Evolutionary conservation across 2,113 vertebrate genomes (phyloP).

Genomic region (Prunella fulvescens): DNA sequence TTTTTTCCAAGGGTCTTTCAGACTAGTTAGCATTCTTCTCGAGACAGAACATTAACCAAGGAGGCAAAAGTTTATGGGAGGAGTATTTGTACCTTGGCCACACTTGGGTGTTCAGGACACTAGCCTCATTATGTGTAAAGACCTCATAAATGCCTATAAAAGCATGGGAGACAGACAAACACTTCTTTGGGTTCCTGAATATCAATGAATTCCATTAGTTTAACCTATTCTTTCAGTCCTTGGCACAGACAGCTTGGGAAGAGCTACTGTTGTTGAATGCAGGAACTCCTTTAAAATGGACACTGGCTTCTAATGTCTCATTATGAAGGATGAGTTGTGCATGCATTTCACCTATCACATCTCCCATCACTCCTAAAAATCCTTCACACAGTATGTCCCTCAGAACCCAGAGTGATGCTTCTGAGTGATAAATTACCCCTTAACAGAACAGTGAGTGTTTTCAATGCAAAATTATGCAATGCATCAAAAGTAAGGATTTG

Average conservation of each 20-base stretch:
- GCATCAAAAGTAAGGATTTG: neutral
- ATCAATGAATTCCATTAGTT: neutral
- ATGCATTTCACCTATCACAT: neutral
- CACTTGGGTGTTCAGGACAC: neutral
- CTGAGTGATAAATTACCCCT: neutral
- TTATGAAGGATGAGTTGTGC: neutral
- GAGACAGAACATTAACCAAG: neutral
- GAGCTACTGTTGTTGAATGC: neutral
- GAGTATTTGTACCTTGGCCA: neutral
- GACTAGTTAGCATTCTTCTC: neutral
- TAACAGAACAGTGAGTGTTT: neutral
- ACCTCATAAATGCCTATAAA: neutral
- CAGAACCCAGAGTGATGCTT: neutral
- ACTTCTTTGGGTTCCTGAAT: neutral
- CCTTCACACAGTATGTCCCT: neutral
- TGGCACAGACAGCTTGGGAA: neutral
- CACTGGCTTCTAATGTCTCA: neutral
- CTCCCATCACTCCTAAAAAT: neutral
- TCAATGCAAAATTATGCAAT: neutral
- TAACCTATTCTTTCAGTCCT: neutral
- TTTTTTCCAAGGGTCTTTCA: neutral
- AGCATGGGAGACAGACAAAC: neutral
- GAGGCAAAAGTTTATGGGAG: neutral
- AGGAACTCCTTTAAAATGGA: neutral
- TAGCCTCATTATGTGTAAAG: neutral